Evolutionary conservation across 2,113 vertebrate species (phyloP).

Genomic region (Danionella cerebrum): DNA sequence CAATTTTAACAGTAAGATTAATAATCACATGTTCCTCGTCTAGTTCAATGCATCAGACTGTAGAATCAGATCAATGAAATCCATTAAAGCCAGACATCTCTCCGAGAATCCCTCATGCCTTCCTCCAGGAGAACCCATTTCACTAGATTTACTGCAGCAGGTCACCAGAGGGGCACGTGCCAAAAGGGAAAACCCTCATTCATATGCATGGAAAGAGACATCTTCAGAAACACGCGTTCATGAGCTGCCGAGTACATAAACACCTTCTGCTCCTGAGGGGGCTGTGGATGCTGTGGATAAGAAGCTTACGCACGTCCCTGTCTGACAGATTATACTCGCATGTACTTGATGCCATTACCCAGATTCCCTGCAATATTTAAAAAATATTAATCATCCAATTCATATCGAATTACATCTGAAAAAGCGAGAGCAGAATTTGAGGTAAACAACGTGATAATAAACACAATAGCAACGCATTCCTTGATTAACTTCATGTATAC

Average conservation of each 20-base stretch:
- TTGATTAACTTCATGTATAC: no score
- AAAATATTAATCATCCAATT: background rate
- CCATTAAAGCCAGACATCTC: background rate
- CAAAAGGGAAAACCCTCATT: constrained; percentile 24
- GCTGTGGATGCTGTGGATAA: constrained; percentile 17
- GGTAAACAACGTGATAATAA: no score
- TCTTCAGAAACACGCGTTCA: background rate
- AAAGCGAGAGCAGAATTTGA: background rate
- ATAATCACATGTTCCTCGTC: background rate
- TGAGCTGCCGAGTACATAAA: constrained; percentile 16
- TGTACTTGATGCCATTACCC: background rate
- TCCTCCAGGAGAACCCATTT: constrained; percentile 19
- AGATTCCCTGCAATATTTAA: background rate
- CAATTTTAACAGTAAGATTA: background rate
- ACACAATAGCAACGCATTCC: no score
- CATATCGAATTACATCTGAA: constrained; percentile 7
- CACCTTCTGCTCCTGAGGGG: constrained; percentile 17
- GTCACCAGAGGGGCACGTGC: constrained; percentile 24
- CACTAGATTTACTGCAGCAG: constrained; percentile 1
- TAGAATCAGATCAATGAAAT: background rate
- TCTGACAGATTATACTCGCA: constrained; percentile 25
- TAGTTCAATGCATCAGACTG: background rate
- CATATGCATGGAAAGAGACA: constrained; percentile 24
- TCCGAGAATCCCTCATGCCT: background rate
- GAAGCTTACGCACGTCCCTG: constrained; percentile 20